Conservation (phyloP, 2,113 vertebrate species). For the Eretmochelys imbricata region DNA sequence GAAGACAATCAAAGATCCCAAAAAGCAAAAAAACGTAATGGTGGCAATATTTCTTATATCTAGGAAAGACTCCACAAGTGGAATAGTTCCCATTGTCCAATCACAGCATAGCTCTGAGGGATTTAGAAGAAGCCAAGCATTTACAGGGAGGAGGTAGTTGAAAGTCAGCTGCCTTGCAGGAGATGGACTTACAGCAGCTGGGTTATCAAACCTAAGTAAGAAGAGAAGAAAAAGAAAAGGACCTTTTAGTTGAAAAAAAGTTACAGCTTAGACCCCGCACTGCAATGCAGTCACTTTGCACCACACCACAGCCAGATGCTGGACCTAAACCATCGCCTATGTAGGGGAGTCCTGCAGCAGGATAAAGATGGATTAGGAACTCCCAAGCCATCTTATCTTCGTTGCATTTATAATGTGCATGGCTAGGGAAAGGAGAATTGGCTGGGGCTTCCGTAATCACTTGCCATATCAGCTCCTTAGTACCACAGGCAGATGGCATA, state of each 20-base stretch:
- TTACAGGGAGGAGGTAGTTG: conserved; percentile 97
- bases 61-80: conserved; percentile 91
- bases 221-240: background rate
- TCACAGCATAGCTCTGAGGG: conserved; percentile 98
- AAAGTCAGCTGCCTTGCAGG: conserved; percentile 95
- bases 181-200: conserved; percentile 93
- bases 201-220: conserved; percentile 93
- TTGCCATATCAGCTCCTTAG: background rate
- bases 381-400: background rate
- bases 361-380: background rate
- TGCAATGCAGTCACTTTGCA: background rate
- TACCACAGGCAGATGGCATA: background rate
- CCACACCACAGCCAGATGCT: background rate
- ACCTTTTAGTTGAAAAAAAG: conserved; percentile 3
- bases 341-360: background rate
- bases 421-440: background rate
- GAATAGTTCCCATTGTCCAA: conserved; percentile 99
- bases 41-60: conserved; percentile 94
- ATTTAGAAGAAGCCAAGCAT: conserved; percentile 95
- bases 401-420: background rate
- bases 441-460: background rate
- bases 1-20: conserved; percentile 87
- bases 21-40: conserved; percentile 86
- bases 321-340: background rate
- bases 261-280: background rate